Percentiles rank a stretch among this genome's conserved stretches.
phyloP scores from a whole-genome alignment of 2,797 vertebrate species.

The Premnoplex brunnescens region DNA sequence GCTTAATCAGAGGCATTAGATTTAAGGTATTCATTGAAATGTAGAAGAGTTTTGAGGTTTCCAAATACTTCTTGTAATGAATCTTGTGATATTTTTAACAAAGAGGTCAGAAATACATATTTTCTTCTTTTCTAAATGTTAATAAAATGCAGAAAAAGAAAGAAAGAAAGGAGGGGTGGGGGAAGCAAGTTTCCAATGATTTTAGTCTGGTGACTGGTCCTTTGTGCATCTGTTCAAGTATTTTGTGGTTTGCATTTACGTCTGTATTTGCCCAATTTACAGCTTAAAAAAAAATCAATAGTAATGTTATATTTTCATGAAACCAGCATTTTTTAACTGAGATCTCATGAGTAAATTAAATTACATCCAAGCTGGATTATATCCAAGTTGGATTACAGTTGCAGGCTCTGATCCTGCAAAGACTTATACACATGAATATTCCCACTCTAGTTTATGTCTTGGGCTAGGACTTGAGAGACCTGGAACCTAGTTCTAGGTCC shows the following conservation, averaged over 20 bases:
- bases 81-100: conserved; percentile 55
- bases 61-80: conserved; percentile 37
- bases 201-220: conserved; percentile 58
- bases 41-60: conserved; percentile 48
- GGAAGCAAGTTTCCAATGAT: conserved; percentile 42
- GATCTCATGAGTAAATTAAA: conserved; percentile 67
- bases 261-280: conserved; percentile 69
- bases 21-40: conserved; percentile 59
- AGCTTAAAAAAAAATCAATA: conserved; percentile 67
- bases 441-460: neutral
- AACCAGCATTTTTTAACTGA: conserved; percentile 62
- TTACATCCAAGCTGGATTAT: conserved; percentile 50
- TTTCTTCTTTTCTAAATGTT: conserved; percentile 41
- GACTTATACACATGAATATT: neutral
- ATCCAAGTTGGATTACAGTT: conserved; percentile 44
- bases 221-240: conserved; percentile 71
- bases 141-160: conserved; percentile 52
- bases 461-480: neutral
- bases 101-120: conserved; percentile 37
- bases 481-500: conserved; percentile 54
- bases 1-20: conserved; percentile 34
- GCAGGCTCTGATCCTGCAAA: neutral
- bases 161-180: neutral
- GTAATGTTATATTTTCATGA: conserved; percentile 68
- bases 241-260: conserved; percentile 72